Evolutionary conservation across 2,113 vertebrate genomes (phyloP).

Genomic region (Bujurquina vittata): DNA sequence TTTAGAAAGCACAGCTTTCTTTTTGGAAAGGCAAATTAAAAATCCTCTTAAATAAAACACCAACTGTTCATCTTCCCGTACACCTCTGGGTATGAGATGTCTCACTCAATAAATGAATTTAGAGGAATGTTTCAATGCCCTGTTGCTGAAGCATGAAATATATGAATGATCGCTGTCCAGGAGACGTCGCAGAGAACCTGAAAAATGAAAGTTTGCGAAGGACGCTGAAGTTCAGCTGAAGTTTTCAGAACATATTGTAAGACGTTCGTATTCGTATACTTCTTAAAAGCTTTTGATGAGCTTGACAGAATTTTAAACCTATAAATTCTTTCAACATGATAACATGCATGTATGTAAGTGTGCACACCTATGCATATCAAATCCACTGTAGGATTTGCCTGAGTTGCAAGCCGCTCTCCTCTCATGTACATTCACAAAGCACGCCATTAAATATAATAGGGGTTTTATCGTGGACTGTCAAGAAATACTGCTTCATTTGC

Average conservation of each 20-base stretch:
- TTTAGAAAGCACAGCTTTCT: conserved; percentile 38
- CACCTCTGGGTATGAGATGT: conserved; percentile 11
- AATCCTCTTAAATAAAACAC: conserved; percentile 15
- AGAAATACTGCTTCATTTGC: conserved; percentile 84
- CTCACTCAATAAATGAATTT: conserved; percentile 27
- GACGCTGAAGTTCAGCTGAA: conserved; percentile 27
- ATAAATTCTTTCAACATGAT: conserved; percentile 27
- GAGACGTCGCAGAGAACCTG: conserved; percentile 11
- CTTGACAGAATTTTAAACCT: not conserved
- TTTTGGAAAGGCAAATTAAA: conserved; percentile 24
- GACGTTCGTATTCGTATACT: conserved; percentile 8
- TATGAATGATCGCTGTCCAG: conserved; percentile 26
- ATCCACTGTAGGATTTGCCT: conserved; percentile 44
- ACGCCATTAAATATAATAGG: conserved; percentile 86
- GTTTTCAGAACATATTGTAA: conserved; percentile 3
- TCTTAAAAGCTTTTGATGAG: conserved; percentile 36
- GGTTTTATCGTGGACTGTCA: conserved; percentile 85
- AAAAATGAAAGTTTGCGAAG: conserved; percentile 15
- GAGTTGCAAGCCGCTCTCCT: conserved; percentile 76
- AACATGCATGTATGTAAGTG: conserved; percentile 20
- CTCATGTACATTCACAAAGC: conserved; percentile 84
- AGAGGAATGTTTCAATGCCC: conserved; percentile 15
- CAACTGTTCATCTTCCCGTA: not conserved
- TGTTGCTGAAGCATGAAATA: conserved; percentile 15
- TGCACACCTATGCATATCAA: conserved; percentile 35